Percentiles rank a stretch among this genome's conserved stretches.
These are phyloP conservation scores for Escarpia spicata DNA, from an alignment of 2,888 invertebrate genomes.

Conservation along the genomic window DNA sequence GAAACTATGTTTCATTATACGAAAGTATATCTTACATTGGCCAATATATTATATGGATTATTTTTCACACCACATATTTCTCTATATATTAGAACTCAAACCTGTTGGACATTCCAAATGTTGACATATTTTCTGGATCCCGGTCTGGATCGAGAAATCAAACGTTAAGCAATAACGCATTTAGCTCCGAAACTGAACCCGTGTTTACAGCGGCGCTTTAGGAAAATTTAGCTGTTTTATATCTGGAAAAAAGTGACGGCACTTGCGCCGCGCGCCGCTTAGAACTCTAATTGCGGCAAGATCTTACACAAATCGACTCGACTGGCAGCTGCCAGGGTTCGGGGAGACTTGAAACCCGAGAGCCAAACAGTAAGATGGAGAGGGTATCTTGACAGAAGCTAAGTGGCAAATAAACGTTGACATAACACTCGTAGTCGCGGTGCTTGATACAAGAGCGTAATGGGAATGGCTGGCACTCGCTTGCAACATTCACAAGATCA, in stretches of 20 bases:
- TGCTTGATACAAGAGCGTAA: not conserved
- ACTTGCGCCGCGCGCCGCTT: not conserved
- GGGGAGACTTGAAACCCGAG: not conserved
- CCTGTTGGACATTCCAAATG: not conserved
- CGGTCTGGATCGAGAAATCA: not conserved
- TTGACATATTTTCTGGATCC: not conserved
- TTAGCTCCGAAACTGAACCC: not conserved
- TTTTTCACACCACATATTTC: too few species aligned
- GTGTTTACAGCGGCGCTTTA: not conserved
- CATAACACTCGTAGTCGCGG: not conserved
- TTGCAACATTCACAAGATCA: not conserved
- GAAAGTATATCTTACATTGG: too few species aligned
- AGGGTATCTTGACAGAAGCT: constrained; percentile 1
- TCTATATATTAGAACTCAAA: not conserved
- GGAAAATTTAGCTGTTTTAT: not conserved
- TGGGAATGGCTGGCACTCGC: not conserved
- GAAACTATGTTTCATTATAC: too few species aligned
- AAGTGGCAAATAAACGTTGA: constrained; percentile 7
- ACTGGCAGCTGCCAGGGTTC: not conserved
- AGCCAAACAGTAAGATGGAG: not conserved
- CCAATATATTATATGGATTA: too few species aligned
- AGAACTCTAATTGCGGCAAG: not conserved
- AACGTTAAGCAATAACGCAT: not conserved
- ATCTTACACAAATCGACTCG: not conserved
- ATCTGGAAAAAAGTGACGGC: not conserved